Evolutionary conservation across 2,888 invertebrate species (phyloP), one percentile per base, ranked within the genome.

Genomic region (Ceraclea dissimilis): DNA sequence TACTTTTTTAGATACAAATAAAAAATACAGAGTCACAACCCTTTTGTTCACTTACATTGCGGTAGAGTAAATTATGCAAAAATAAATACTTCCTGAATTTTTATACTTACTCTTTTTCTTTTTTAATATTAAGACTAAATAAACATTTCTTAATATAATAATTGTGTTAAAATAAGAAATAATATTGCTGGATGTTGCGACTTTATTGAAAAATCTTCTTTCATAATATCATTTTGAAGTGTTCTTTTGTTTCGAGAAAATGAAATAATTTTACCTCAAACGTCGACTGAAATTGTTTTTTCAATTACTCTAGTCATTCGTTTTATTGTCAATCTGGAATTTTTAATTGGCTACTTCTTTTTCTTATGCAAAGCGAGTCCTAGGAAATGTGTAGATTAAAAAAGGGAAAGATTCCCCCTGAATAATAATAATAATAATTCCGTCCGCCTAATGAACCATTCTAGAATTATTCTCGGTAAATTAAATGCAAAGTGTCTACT

Each of bases 401-500:
- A 31, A 16, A 16, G 39, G 39, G 39, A 39, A 16, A 39, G 16
- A 39, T 39, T 16, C 39, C 39, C 39, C 16, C 39, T 8, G 39
- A 39, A 39, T 8, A 39, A 18, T 20, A 20, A 20, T 19, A 20
- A 18, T 20, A 17, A 20, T 20, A 19, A 19, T 19, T 46, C 11
- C 31, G 33, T 31, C 31, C 16, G 33, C 22, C 17, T 49, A 49
- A 49, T 49, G 49, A 49, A 49, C 49, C 19, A 6, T 44, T 26
- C 44, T 46, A 13, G 22, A 52, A 43, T 46, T 46, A 52, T 52
- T 46, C 44, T 44, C 26, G 11, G 31, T 21, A 43, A 52, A 52
- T 52, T 46, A 52, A 52, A 52, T 44, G 43, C 31, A 43, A 52
- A 52, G 52, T 52, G 52, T 17, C 26, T 39, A 22, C 43, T 43